Percentiles rank a stretch among this genome's conserved stretches.
phyloP scores from a whole-genome alignment of 2,797 vertebrate species.

The Rallus crepitans region DNA sequence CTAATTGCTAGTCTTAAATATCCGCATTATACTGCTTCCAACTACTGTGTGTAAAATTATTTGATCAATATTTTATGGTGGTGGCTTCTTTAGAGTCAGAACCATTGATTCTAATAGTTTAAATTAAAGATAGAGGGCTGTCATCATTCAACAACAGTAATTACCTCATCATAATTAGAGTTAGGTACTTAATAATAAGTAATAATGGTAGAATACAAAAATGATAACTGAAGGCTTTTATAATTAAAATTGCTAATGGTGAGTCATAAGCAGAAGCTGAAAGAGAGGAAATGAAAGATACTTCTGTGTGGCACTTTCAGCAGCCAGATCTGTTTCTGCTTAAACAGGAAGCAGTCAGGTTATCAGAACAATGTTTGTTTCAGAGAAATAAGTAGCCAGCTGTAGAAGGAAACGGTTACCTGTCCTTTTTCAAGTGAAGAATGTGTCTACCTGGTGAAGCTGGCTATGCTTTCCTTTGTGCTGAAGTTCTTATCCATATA shows the following conservation, averaged over 20 bases:
- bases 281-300: neutral
- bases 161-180: neutral
- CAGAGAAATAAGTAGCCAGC: neutral
- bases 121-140: neutral
- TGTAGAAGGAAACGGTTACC: neutral
- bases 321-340: conserved; percentile 5
- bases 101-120: neutral
- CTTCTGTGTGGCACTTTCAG: neutral
- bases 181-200: conserved; percentile 12
- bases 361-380: neutral
- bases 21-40: neutral
- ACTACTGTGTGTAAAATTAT: neutral
- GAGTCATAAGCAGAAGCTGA: conserved; percentile 33
- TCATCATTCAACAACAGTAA: neutral
- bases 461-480: neutral
- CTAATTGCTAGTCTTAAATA: neutral
- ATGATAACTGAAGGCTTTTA: neutral
- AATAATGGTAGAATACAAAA: neutral
- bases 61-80: neutral
- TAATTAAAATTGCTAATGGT: conserved; percentile 1
- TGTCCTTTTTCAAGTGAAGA: neutral
- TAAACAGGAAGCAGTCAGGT: neutral
- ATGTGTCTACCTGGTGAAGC: neutral
- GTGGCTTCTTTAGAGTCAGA: neutral
- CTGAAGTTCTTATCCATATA: neutral